Conservation (phyloP, 1,140 invertebrate genomes). For the Leptinotarsa defecta region DNA sequence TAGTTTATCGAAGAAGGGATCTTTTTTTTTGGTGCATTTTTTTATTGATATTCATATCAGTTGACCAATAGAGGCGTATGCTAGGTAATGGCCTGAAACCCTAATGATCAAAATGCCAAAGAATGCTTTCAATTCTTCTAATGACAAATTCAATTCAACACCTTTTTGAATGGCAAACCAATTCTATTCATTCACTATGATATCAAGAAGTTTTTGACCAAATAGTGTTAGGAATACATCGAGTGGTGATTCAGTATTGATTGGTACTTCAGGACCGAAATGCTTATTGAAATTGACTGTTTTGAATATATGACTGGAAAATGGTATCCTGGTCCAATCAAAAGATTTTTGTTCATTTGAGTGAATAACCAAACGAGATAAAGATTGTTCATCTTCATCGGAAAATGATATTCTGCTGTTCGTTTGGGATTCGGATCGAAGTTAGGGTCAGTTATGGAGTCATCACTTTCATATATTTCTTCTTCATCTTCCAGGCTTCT, state of each 20-base stretch:
- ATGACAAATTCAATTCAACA: neutral
- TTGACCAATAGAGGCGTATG: no score
- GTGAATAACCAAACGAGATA: neutral
- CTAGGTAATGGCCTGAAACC: no score
- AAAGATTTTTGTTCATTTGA: slow-evolving; percentile 7
- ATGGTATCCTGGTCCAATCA: slow-evolving; percentile 12
- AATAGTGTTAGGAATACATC: slow-evolving; percentile 7
- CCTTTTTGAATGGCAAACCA: slow-evolving; percentile 7
- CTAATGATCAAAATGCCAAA: no score
- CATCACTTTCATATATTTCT: slow-evolving; percentile 1
- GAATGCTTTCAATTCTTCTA: slow-evolving; percentile 2
- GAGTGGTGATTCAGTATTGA: slow-evolving; percentile 10
- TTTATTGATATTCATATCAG: no score
- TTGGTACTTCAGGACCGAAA: slow-evolving; percentile 10
- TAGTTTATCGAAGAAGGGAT: no score
- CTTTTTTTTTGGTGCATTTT: no score
- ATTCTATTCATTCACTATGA: slow-evolving; percentile 13
- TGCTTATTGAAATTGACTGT: neutral
- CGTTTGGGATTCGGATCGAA: neutral
- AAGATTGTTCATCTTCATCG: neutral
- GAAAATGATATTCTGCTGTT: slow-evolving; percentile 8
- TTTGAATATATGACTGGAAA: neutral
- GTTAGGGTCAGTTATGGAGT: neutral
- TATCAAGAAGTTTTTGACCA: neutral
- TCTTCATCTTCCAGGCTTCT: neutral